Evolutionary conservation across 1,140 invertebrate species (phyloP).

Genomic region (Drosophila miranda): DNA sequence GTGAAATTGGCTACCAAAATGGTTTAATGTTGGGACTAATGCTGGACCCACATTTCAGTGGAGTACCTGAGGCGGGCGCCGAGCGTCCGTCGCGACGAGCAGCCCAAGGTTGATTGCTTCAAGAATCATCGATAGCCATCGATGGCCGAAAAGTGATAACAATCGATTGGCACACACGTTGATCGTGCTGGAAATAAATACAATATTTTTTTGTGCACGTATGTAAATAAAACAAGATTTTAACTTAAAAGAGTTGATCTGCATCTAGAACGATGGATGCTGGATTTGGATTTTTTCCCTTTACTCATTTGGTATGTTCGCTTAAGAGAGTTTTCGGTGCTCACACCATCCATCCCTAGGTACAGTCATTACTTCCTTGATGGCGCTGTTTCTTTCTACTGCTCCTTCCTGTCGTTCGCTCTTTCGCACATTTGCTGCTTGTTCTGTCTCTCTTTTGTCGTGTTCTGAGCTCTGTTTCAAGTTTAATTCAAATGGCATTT

Average conservation of each 20-base stretch:
- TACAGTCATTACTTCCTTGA: constrained; percentile 46
- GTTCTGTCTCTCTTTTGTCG: background rate
- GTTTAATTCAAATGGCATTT: constrained; percentile 72
- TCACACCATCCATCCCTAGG: constrained; percentile 7
- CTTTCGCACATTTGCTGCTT: background rate
- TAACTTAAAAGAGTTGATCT: constrained; percentile 2
- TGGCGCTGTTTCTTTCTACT: background rate
- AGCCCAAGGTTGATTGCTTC: constrained; percentile 55
- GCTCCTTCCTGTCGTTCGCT: background rate
- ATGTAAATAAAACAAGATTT: constrained; percentile 23
- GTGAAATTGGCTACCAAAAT: background rate
- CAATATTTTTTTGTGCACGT: constrained; percentile 37
- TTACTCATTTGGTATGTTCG: background rate
- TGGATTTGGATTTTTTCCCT: too few relatives aligned
- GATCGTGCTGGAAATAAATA: background rate
- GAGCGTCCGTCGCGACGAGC: constrained; percentile 45
- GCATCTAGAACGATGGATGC: too few relatives aligned
- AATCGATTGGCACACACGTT: too few relatives aligned
- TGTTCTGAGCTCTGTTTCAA: constrained; percentile 19
- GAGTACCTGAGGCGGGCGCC: constrained; percentile 50
- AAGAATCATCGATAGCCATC: background rate
- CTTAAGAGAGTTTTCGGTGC: constrained; percentile 18
- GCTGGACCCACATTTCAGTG: constrained; percentile 30
- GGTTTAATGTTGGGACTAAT: background rate
- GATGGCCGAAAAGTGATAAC: background rate